Base-by-base conservation (phyloP, 2,113 vertebrate genomes). In the Nycticorax nycticorax region DNA sequence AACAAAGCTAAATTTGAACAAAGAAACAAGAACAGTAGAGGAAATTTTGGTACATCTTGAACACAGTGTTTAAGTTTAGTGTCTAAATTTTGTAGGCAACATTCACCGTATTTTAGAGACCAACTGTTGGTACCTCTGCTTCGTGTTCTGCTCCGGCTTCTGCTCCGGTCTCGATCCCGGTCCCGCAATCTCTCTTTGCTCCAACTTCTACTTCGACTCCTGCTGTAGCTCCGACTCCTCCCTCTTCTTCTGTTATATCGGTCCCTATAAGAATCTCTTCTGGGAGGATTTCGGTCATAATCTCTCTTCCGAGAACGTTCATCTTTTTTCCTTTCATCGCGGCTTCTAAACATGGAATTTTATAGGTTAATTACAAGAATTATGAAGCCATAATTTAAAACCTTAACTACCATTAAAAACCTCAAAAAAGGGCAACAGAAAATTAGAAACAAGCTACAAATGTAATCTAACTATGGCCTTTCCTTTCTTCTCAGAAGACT, bases 261-360 rank as follows among this genome's bases (percentile, higher is more conserved):
- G 20, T 99, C 99, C 28, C 99, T 98, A 69, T 99, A 99, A 0
- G 99, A 99, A 96, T 99, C 99, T 92, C 99, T 98, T 83, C 99
- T 98, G 63, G 99, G 99, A 28, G 98, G 98, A 84, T 98, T 98
- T 82, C 99, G 98, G 62, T 99, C 99, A 88, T 99, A 99, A 60
- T 99, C 99, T 88, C 99, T 98, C 97, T 99, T 99, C 17, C 99
- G 98, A 93, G 99, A 98, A 62, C 99, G 99, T 81, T 99, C 99
- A 20, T 99, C 99, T 96, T 99, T 99, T 85, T 99, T 99, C 86
- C 99, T 99, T 79, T 99, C 99, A 96, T 99, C 99, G 9, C 98
- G 98, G 97, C 99, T 99, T 98, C 99, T 99, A 93, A 95, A 96
- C 17, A 94, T 39, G 90, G 14, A 85, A 30, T 76, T 68, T 79